Evolutionary conservation across 1,140 invertebrate species (phyloP).

Genomic region (Heliconius melpomene): DNA sequence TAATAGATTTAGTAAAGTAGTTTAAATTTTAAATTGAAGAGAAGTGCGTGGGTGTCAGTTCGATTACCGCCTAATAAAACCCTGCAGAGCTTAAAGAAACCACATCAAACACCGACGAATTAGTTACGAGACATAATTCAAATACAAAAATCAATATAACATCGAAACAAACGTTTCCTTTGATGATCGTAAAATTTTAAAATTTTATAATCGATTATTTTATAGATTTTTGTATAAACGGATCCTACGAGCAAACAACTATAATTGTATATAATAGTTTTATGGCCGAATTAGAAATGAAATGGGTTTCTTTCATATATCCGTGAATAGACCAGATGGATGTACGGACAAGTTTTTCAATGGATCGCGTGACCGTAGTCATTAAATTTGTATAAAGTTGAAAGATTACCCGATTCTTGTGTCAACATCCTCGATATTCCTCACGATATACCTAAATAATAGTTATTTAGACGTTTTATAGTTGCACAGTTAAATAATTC

Average conservation of each 20-base stretch:
- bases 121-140: conserved; percentile 42
- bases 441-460: conserved; percentile 30
- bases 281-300: conserved; percentile 48
- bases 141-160: conserved; percentile 44
- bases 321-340: conserved; percentile 51
- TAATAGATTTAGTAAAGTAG: not conserved
- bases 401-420: conserved; percentile 24
- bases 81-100: conserved; percentile 24
- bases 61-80: conserved; percentile 1
- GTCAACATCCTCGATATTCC: conserved; percentile 36
- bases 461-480: conserved; percentile 26
- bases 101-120: conserved; percentile 44
- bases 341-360: conserved; percentile 33
- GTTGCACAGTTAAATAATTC: conserved; percentile 25
- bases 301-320: conserved; percentile 50
- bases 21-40: not conserved
- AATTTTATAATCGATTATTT: conserved; percentile 58
- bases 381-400: conserved; percentile 29
- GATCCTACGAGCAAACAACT: conserved; percentile 49
- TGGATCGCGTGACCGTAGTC: conserved; percentile 49
- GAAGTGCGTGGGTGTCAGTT: conserved; percentile 13
- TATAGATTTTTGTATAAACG: conserved; percentile 56
- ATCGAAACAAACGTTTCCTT: conserved; percentile 47
- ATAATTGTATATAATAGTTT: conserved; percentile 57
- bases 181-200: conserved; percentile 46